Percentiles rank a stretch among this genome's conserved stretches.
phyloP scores from a whole-genome alignment of 2,113 vertebrate species.

The Pogona vitticeps region DNA sequence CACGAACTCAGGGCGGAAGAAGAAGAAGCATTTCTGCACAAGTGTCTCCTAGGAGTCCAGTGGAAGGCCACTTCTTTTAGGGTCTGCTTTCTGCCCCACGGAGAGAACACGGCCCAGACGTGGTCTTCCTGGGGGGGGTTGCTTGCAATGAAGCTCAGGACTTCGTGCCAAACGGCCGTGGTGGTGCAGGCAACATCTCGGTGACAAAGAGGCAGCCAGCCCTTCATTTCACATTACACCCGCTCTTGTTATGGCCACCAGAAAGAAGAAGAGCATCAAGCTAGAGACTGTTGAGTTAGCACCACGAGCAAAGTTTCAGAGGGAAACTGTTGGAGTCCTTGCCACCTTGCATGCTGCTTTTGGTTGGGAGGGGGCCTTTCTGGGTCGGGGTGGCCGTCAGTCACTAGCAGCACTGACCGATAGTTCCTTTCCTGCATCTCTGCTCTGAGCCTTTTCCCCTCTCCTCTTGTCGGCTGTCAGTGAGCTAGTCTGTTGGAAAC shows the following conservation, averaged over 20 bases:
- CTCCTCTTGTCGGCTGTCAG: too few species aligned
- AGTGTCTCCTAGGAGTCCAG: background rate
- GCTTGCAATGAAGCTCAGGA: fast-evolving
- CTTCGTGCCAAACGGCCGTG: background rate
- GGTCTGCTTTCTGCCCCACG: background rate
- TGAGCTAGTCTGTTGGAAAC: too few species aligned
- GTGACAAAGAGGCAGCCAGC: background rate
- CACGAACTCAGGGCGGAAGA: constrained; percentile 21
- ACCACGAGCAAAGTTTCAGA: background rate
- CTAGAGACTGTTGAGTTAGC: background rate
- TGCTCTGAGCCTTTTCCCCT: too few species aligned
- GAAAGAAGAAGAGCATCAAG: background rate
- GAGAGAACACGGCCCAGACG: fast-evolving
- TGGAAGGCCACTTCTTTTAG: fast-evolving
- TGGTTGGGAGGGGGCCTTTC: too few species aligned
- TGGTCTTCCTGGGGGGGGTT: background rate
- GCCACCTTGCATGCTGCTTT: too few species aligned
- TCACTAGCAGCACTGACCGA: too few species aligned
- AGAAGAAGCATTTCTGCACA: background rate
- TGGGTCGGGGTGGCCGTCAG: too few species aligned
- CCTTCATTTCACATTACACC: background rate
- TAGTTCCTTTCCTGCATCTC: too few species aligned
- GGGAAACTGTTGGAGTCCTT: too few species aligned
- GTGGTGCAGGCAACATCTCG: background rate
- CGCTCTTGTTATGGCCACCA: background rate